A percentile compares a stretch with the other conserved stretches of the same genome.
These are phyloP conservation scores for Podabrus alpinus DNA, from an alignment of 2,888 invertebrate species.

Conservation along the genomic window DNA sequence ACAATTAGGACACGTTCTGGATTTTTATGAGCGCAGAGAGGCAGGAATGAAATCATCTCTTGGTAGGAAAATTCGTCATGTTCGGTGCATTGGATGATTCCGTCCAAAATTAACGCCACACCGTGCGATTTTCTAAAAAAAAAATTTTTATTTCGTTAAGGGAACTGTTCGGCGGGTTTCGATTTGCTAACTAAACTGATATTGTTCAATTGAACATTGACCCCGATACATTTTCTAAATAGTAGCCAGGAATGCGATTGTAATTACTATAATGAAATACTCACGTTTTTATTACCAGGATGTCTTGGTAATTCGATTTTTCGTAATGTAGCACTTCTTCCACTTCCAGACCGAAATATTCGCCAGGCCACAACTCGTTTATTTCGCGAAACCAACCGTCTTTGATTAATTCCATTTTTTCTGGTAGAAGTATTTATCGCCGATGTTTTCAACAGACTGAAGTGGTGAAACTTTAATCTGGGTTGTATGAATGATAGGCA, in stretches of 20 bases:
- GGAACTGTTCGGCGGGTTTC: background rate
- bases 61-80: slow-evolving; percentile 97
- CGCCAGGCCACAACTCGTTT: slow-evolving; percentile 89
- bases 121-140: slow-evolving; percentile 75
- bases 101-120: slow-evolving; percentile 86
- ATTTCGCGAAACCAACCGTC: slow-evolving; percentile 94
- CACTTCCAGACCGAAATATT: slow-evolving; percentile 84
- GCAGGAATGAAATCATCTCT: slow-evolving; percentile 96
- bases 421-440: background rate
- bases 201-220: background rate
- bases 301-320: slow-evolving; percentile 83
- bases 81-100: slow-evolving; percentile 95
- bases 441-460: background rate
- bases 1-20: slow-evolving; percentile 93
- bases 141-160: no score
- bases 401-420: slow-evolving; percentile 57
- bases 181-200: background rate
- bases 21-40: slow-evolving; percentile 86
- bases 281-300: slow-evolving; percentile 81
- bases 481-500: background rate
- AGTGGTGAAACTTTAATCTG: background rate
- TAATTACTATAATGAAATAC: slow-evolving; percentile 39
- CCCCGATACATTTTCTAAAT: background rate
- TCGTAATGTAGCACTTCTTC: slow-evolving; percentile 77
- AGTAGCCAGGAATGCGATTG: background rate